phyloP scores from a whole-genome alignment of 2,888 invertebrate species.

The Cloeon dipterum region DNA sequence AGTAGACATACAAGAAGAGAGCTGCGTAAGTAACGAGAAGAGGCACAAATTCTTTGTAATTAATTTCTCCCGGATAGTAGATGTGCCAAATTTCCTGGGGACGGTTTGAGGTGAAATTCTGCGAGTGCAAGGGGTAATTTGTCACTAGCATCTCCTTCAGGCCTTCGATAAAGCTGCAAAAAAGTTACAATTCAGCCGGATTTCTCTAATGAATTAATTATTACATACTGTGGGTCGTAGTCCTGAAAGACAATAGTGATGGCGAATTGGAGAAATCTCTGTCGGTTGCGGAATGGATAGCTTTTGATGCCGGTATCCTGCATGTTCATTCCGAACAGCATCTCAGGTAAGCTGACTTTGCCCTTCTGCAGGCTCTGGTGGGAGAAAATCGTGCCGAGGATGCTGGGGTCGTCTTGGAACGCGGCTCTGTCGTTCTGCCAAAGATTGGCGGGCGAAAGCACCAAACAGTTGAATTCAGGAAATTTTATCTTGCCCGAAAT shows the following conservation, averaged over 20 bases:
- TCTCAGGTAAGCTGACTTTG: slow-evolving; percentile 64
- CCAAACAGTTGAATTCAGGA: slow-evolving; percentile 78
- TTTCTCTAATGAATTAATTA: not conserved
- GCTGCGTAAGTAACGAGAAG: slow-evolving; percentile 62
- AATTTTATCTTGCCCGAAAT: slow-evolving; percentile 30
- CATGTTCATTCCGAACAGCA: slow-evolving; percentile 79
- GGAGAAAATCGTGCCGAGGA: slow-evolving; percentile 59
- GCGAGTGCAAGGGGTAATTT: slow-evolving; percentile 43
- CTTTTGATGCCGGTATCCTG: slow-evolving; percentile 76
- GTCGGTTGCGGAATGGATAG: slow-evolving; percentile 62
- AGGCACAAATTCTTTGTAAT: slow-evolving; percentile 63
- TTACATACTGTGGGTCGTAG: slow-evolving; percentile 46
- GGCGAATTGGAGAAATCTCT: slow-evolving; percentile 72
- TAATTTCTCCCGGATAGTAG: slow-evolving; percentile 76
- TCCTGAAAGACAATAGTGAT: slow-evolving; percentile 67
- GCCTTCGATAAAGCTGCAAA: slow-evolving; percentile 48
- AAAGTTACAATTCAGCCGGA: slow-evolving; percentile 8
- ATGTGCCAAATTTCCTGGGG: slow-evolving; percentile 33
- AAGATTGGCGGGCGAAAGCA: slow-evolving; percentile 80
- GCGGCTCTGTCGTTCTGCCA: slow-evolving; percentile 69
- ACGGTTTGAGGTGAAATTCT: slow-evolving; percentile 8
- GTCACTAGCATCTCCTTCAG: slow-evolving; percentile 41
- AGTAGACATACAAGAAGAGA: slow-evolving; percentile 81
- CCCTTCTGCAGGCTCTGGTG: slow-evolving; percentile 69
- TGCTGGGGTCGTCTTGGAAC: slow-evolving; percentile 55